Base-by-base conservation (phyloP, 2,113 vertebrate genomes). In the Peromyscus maniculatus region DNA sequence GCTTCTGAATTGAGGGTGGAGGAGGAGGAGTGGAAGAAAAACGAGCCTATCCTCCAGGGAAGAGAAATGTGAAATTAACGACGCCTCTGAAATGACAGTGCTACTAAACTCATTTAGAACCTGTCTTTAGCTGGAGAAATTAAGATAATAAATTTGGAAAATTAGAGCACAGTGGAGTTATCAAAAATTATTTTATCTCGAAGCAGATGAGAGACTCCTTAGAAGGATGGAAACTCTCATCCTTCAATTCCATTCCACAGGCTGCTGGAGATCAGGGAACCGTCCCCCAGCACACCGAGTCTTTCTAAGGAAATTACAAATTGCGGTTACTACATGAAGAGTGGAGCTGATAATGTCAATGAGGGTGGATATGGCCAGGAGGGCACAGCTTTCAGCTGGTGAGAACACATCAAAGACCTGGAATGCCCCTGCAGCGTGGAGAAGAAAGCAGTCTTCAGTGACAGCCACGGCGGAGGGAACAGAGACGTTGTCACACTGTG, bases 101-200 rank as follows among this genome's bases (percentile, higher is more conserved):
- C 86, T 92, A 78, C 52, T 92, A 92, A 90, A 92, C 21, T 96
- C 69, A 71, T 87, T 97, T 88, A 87, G 97, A 96, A 94, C 82
- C 71, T 67, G 19, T 87, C 84, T 62, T 95, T 77, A 84, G 62
- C n/a, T 86, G n/a, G 69, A 96, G 92, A 96, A 97, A 97, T 97
- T 84, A 89, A n/a, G 77, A 82, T 87, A 88, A 95, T 97, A 96
- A 90, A 96, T 97, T 96, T 67, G 75, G 93, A 62, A 88, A 94
- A 94, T 91, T 66, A 87, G 82, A 96, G 66, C 33, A 21, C 79
- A 94, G 6, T 79, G 52, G 62, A 93, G 87, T 93, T 90, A 83
- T 88, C 92, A 80, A 95, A 90, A 95, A 92, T 92, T 59, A 86
- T 82, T 89, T 89, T 28, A 83, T 55, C 84, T 77, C 33, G 22